These are phyloP conservation scores for Bombus soroeensis DNA, from an alignment of 1,140 invertebrate species.

Conservation along the genomic window DNA sequence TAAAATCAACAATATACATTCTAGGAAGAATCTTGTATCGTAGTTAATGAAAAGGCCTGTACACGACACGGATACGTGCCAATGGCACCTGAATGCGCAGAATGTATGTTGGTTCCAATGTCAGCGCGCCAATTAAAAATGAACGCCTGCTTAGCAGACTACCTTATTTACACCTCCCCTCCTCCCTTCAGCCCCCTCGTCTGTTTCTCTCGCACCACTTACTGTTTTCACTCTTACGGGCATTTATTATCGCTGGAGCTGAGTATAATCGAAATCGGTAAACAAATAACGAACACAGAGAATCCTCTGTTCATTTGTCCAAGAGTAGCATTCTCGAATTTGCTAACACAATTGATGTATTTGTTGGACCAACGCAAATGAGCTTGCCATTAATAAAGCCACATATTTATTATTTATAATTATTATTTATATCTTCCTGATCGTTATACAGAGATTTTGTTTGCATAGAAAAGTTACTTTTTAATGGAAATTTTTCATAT, in stretches of 20 bases:
- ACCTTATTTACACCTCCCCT: constrained; percentile 55
- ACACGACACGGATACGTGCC: constrained; percentile 36
- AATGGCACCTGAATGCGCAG: constrained; percentile 58
- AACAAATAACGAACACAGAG: constrained; percentile 6
- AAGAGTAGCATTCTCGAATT: background rate
- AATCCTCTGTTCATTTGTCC: background rate
- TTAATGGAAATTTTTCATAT: background rate
- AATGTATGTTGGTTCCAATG: constrained; percentile 64
- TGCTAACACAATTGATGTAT: background rate
- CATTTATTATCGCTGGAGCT: background rate
- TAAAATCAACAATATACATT: background rate
- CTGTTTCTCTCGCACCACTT: constrained; percentile 21
- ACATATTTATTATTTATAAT: no score
- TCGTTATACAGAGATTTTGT: background rate
- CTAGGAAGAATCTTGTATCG: background rate
- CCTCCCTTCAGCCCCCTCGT: background rate
- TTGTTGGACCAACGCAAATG: background rate
- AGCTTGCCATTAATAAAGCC: no score
- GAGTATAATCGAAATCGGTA: constrained; percentile 7
- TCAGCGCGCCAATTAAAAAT: constrained; percentile 71
- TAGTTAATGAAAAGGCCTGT: constrained; percentile 3
- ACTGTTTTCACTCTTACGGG: constrained; percentile 27
- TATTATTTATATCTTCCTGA: background rate
- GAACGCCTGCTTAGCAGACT: constrained; percentile 60
- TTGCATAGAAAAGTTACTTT: background rate